Conservation (phyloP, 2,797 vertebrate species). For the Myotis planiceps region DNA sequence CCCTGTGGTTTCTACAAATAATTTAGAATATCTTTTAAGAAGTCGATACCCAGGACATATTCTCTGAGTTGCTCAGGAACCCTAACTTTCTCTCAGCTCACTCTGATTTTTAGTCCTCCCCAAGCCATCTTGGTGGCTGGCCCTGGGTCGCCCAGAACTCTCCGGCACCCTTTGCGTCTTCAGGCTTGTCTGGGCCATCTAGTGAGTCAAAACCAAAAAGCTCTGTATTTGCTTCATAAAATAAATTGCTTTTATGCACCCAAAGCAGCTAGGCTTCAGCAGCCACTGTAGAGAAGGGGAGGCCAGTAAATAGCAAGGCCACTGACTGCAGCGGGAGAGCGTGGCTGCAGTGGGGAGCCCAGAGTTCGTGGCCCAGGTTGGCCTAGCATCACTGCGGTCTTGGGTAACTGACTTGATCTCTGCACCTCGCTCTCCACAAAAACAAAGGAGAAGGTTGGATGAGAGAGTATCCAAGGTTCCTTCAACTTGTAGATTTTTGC, state of each 20-base stretch:
- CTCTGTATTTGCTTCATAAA: constrained; percentile 4
- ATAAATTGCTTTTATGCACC: neutral
- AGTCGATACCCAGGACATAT: neutral
- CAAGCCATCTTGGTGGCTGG: neutral
- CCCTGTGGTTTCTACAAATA: neutral
- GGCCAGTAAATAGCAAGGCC: neutral
- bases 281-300: neutral
- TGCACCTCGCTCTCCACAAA: neutral
- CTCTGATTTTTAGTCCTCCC: neutral
- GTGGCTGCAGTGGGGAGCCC: neutral
- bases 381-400: neutral
- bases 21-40: neutral
- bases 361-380: neutral
- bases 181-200: neutral
- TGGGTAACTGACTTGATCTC: neutral
- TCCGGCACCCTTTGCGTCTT: neutral
- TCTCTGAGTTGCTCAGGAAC: neutral
- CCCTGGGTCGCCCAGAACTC: neutral
- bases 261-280: neutral
- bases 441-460: neutral
- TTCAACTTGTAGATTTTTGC: neutral
- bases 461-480: neutral
- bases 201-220: neutral
- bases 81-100: neutral
- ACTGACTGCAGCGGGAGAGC: neutral